phyloP scores from a whole-genome alignment of 2,797 vertebrate species.

The Phyllotis vaccarum region DNA sequence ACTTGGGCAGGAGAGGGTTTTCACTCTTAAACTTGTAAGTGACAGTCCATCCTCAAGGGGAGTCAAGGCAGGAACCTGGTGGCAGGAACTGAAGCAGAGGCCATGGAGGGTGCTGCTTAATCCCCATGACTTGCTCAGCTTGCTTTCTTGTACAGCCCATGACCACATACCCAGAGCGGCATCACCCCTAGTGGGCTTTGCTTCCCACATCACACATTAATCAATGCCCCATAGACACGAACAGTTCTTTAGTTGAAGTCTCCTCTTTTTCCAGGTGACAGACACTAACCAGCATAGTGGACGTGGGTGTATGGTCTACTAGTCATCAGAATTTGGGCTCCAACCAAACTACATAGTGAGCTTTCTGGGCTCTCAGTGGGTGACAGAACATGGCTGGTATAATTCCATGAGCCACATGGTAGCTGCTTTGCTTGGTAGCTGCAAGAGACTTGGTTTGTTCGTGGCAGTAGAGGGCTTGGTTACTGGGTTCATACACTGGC shows the following conservation, averaged over 20 bases:
- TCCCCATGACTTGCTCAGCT: background rate
- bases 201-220: background rate
- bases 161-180: background rate
- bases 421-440: background rate
- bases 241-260: background rate
- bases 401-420: background rate
- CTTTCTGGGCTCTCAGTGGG: background rate
- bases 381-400: background rate
- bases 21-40: background rate
- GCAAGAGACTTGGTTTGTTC: background rate
- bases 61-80: background rate
- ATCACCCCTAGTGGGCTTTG: background rate
- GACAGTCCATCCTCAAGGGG: background rate
- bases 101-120: background rate
- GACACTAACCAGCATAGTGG: background rate
- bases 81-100: background rate
- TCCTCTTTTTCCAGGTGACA: background rate
- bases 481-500: too few relatives aligned
- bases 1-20: background rate
- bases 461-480: background rate
- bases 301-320: rapidly evolving
- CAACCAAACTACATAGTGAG: rapidly evolving
- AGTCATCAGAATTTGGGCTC: too few relatives aligned
- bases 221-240: background rate
- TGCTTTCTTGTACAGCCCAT: background rate